Evolutionary conservation across 1,140 invertebrate genomes (phyloP).

Genomic region (Popillia japonica): DNA sequence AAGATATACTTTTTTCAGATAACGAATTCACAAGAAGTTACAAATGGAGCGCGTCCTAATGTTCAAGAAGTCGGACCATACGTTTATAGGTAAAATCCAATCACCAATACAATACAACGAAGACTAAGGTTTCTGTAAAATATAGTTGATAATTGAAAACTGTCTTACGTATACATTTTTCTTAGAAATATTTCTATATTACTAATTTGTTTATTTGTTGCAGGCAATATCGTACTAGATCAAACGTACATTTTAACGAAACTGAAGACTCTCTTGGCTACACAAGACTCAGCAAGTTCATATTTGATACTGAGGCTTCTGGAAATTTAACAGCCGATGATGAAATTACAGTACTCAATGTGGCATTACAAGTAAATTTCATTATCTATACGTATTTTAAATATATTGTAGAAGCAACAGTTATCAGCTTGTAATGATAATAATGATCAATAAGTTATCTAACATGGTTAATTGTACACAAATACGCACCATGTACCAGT

Average conservation of each 20-base stretch:
- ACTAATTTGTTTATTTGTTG: neutral
- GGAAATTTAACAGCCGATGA: neutral
- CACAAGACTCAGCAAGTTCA: neutral
- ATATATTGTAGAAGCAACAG: neutral
- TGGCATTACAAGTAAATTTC: neutral
- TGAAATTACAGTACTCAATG: neutral
- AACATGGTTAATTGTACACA: too few relatives aligned
- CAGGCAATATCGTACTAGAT: neutral
- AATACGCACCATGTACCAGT: too few relatives aligned
- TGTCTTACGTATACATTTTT: too few relatives aligned
- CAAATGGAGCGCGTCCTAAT: neutral
- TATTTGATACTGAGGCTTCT: slow-evolving; percentile 2
- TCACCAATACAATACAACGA: neutral
- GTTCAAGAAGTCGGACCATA: neutral
- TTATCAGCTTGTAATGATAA: too few relatives aligned
- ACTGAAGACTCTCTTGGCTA: neutral
- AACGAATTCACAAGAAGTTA: neutral
- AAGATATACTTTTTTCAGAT: neutral
- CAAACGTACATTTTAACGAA: neutral
- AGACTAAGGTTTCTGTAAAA: too few relatives aligned
- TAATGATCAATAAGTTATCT: too few relatives aligned
- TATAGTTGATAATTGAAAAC: too few relatives aligned
- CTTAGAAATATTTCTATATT: neutral
- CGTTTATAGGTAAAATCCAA: neutral
- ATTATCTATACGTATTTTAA: too few relatives aligned